Evolutionary conservation across 2,888 invertebrate genomes (phyloP), one percentile per base, ranked within the genome.

Genomic region (Papilio elwesi): DNA sequence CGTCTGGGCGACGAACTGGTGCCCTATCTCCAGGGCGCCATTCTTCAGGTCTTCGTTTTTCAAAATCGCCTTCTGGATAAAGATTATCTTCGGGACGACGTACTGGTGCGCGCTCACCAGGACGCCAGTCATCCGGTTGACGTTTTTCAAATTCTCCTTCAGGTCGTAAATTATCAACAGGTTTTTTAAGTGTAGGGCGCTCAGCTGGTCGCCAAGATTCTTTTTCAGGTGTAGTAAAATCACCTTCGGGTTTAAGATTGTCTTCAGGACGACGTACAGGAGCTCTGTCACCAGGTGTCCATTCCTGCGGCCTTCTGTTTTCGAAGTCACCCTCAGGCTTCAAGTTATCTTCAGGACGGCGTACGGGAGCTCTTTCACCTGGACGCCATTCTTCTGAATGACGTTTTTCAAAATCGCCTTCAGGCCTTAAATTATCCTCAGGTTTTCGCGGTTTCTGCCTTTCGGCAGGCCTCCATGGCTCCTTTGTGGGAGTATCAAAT

Each of bases 131-230:
- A 78, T 96, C 95, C 0, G 94, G 94, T 63, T 85, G 85, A 3
- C 90, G 93, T 70, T 81, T 83, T 65, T 94, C 93, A 81, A 96
- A 95, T 13, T 95, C 94, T 5, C 95, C 95, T 83, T 96, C 95
- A 0, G 94, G 93, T 65, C 87, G 87, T 0, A 96, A 81, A 79
- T 94, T 94, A 76, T 94, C 94, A 68, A 76, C 70, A 7, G 82
- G 83, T 63, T 81, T 82, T 3, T 77, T 79, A 53, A 84, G 90
- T 71, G 83, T 85, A 3, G 88, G 90, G 68, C 89, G 76, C 53
- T 88, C 88, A 16, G 85, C 88, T 16, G 83, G 79, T 26, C 74
- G 74, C 80, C 81, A 83, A 66, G 79, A 77, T 74, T 87, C 82
- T 74, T 79, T 83, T 63, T 82, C 82, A 26, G 85, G 88, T 13